These are phyloP conservation scores for Cygnus buccinator DNA, from an alignment of 2,113 vertebrate species.

Conservation along the genomic window DNA sequence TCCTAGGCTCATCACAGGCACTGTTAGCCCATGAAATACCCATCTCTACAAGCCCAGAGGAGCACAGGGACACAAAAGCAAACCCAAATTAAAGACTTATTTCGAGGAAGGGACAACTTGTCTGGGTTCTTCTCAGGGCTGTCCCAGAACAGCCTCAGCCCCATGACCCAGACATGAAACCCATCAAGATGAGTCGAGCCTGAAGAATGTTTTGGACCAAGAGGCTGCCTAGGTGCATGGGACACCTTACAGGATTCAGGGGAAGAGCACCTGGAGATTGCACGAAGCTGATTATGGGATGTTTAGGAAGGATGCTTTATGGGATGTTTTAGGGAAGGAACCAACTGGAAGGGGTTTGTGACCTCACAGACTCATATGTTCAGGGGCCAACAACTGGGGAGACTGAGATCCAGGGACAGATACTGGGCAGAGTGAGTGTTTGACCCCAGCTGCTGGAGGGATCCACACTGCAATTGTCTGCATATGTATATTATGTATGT, in stretches of 20 bases:
- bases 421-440: neutral
- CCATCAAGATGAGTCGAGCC: neutral
- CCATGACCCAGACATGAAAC: neutral
- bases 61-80: neutral
- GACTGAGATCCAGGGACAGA: neutral
- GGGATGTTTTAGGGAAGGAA: neutral
- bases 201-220: neutral
- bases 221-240: neutral
- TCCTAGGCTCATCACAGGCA: neutral
- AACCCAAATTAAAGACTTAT: neutral
- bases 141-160: neutral
- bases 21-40: neutral
- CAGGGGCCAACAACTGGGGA: neutral
- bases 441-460: neutral
- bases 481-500: too few relatives aligned
- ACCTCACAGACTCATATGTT: too few relatives aligned
- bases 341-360: neutral
- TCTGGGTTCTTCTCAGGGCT: neutral
- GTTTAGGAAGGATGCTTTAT: neutral
- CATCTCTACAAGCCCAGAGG: neutral
- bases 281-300: neutral
- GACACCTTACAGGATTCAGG: neutral
- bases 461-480: neutral
- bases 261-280: neutral
- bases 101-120: neutral